Evolutionary conservation across 2,797 vertebrate species (phyloP), one percentile per base, ranked within the genome.

Genomic region (Neosalanx taihuensis): DNA sequence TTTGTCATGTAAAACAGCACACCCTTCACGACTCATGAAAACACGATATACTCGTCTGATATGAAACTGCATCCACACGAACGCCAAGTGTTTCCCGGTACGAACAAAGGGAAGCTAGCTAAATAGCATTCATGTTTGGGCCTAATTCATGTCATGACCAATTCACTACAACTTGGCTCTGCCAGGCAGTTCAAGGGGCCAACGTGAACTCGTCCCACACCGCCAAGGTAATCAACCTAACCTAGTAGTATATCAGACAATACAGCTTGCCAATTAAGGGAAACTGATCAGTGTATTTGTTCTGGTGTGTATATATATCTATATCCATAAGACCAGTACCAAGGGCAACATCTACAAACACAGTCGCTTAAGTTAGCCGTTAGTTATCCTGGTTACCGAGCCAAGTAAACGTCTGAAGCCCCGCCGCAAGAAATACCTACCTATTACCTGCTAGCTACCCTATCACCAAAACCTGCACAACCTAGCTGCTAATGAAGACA

Each of bases 71-170:
- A 41, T 41, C 12, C 37, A 41, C 17, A 66, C 15, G 5, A 29
- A 18, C 30, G 76, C 33, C 57, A 30, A 56, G 15, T 56, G 41
- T 37, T 68, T 60, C 64, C 6, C 17, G 31, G 56, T 64, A 86
- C 64, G 17, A 91, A 92, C 90, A 92, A 92, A 92, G 90, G 75
- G 86, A 79, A 67, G 66, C 49, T 67, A 67, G 67, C 71, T 35
- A 53, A 46, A 7, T 56, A 57, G 33, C 17, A 29, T 67, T 41
- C 37, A 10, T 41, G 37, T 41, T 41, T 9, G 12, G 37, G 37
- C 37, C 37, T 41, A 41, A 41, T 41, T 41, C 37, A 41, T 41
- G 37, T 41, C 37, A 41, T 41, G 37, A 7, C 37, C 37, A 41
- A 41, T 41, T 41, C 37, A 41, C 37, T 13, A 41, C 37, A 41